Evolutionary conservation across 1,140 invertebrate species (phyloP), one percentile per base, ranked within the genome.

Genomic region (Pomacea maculata): DNA sequence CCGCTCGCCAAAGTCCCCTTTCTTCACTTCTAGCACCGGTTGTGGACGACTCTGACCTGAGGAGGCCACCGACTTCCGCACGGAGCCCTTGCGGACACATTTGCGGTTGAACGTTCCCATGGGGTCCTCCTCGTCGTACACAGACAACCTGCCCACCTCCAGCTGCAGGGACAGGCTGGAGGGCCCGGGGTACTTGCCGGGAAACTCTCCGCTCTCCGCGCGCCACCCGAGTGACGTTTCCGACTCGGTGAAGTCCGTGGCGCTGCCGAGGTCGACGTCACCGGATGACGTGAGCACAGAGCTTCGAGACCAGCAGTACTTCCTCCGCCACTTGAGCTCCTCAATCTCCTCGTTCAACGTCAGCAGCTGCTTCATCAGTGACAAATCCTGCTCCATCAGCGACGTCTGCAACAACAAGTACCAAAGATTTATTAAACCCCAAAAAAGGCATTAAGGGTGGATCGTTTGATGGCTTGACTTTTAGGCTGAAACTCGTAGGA

Each of bases 301-400:
- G 73, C 77, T 75, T 0, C 76, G 83, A n/a, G 79, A 73, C 75
- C 83, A 84, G 74, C 80, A 80, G 75, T 85, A 84, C 34, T 81
- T 74, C 21, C 86, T 67, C 52, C 84, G 82, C 84, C 85, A 87
- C 79, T 88, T 88, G n/a, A 88, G 75, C 34, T 88, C 86, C 80
- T 88, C 86, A 34, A 88, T 87, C 68, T 83, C 81, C 79, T 88
- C 87, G 75, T 88, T 88, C 65, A 88, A 77, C 10, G 84, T 87
- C 63, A 88, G 82, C 17, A 88, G 82, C 75, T 88, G 87, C 70
- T 86, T 85, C 87, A 88, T 88, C 64, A 88, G 82, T 4, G 81
- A 85, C 45, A 88, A 79, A 70, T 88, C 87, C 78, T 87, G 87
- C 55, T 88, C 87, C 84, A 88, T 87, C 68, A 88, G 75, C 14